phyloP scores from a whole-genome alignment of 2,888 invertebrate genomes.

The Sesamia inferens region DNA sequence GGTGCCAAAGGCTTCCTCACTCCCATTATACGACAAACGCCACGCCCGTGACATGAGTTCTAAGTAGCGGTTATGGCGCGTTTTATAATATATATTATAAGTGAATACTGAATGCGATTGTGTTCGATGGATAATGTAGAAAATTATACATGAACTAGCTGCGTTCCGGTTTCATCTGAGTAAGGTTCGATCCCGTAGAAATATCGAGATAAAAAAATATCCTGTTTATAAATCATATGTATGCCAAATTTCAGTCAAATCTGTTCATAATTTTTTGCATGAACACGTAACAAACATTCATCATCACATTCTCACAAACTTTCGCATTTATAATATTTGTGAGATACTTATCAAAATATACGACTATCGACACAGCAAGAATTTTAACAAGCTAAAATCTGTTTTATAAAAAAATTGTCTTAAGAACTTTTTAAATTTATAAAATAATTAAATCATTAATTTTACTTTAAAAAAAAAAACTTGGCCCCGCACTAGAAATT shows the following conservation, averaged over 20 bases:
- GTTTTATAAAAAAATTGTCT: conserved; percentile 9
- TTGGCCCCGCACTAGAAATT: too few species aligned
- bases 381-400: conserved; percentile 34
- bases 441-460: conserved; percentile 25
- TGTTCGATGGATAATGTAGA: conserved; percentile 24
- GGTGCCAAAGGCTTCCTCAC: not conserved
- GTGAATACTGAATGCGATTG: conserved; percentile 43
- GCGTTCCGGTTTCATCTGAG: too few species aligned
- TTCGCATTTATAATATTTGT: too few species aligned
- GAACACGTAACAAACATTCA: too few species aligned
- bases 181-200: too few species aligned
- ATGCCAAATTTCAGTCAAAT: too few species aligned
- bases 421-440: conserved; percentile 1
- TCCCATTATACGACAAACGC: conserved; percentile 30
- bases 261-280: too few species aligned
- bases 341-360: conserved; percentile 17
- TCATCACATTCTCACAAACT: too few species aligned
- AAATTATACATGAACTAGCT: conserved; percentile 10
- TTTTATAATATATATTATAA: conserved; percentile 59
- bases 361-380: conserved; percentile 6
- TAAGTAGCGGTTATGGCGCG: conserved; percentile 29
- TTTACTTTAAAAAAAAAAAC: not conserved
- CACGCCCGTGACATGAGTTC: conserved; percentile 25
- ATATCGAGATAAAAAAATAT: too few species aligned
- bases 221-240: too few species aligned